These are phyloP conservation scores for Agrotis segetum DNA, from an alignment of 2,888 invertebrate genomes.

Conservation along the genomic window DNA sequence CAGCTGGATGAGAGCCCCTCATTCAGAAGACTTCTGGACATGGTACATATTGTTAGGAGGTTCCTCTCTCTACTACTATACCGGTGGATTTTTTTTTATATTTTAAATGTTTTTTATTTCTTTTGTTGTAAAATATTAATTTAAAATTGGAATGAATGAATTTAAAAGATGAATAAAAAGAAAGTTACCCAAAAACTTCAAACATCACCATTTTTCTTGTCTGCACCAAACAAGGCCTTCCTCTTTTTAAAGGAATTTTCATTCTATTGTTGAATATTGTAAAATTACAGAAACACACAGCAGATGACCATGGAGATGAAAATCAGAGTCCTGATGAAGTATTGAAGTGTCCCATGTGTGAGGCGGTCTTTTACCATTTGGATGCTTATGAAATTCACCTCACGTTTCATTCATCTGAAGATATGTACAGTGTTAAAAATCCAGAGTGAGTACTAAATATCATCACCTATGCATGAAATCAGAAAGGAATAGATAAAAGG, in stretches of 20 bases:
- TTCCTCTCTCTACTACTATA: no score
- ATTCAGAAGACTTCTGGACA: no score
- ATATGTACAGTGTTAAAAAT: slow-evolving; percentile 92
- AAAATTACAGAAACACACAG: slow-evolving; percentile 88
- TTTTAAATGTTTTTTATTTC: no score
- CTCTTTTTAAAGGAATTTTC: neutral
- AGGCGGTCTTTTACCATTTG: slow-evolving; percentile 92
- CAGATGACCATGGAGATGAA: slow-evolving; percentile 89
- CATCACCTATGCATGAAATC: no score
- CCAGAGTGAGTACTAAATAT: slow-evolving; percentile 76
- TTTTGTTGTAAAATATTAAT: no score
- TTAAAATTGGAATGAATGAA: neutral
- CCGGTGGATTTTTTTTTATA: no score
- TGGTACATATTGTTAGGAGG: no score
- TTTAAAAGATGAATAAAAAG: no score
- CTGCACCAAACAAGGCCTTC: neutral
- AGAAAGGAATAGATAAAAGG: neutral
- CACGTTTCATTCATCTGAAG: slow-evolving; percentile 91
- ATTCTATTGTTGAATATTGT: neutral
- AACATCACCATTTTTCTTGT: neutral
- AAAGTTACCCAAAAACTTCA: no score
- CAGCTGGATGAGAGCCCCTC: no score
- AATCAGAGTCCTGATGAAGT: slow-evolving; percentile 90
- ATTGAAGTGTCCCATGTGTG: slow-evolving; percentile 92
- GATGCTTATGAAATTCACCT: slow-evolving; percentile 92